phyloP scores from a whole-genome alignment of 2,797 vertebrate genomes.

The Morelia viridis region DNA sequence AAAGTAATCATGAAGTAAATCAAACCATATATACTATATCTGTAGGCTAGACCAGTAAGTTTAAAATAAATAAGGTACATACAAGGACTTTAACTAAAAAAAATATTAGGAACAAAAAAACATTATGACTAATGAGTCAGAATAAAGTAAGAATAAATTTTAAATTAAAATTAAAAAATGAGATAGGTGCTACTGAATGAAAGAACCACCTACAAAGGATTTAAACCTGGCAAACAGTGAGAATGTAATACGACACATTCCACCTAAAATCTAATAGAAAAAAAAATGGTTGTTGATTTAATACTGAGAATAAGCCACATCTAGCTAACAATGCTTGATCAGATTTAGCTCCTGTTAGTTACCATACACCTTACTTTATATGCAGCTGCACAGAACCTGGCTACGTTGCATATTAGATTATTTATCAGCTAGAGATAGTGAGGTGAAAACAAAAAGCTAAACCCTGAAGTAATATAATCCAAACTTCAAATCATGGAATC shows the following conservation, averaged over 20 bases:
- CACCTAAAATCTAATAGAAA: not conserved
- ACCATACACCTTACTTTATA: not conserved
- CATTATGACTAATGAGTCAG: not conserved
- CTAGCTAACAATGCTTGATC: not conserved
- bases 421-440: not conserved
- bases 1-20: not conserved
- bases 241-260: not conserved
- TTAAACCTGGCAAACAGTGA: not conserved
- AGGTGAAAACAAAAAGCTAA: slow-evolving; percentile 1
- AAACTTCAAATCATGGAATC: not conserved
- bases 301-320: not conserved
- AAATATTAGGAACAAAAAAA: not conserved
- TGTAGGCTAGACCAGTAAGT: not conserved
- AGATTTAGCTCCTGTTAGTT: not conserved
- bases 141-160: not conserved
- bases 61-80: not conserved
- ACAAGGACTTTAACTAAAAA: not conserved
- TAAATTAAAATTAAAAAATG: not conserved
- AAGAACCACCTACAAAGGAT: not conserved
- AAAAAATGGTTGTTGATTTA: not conserved
- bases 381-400: not conserved
- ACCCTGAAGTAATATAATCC: not conserved
- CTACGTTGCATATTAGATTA: not conserved
- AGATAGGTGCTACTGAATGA: not conserved
- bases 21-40: not conserved